Evolutionary conservation across 1,140 invertebrate genomes (phyloP).

Genomic region (Lerema accius): DNA sequence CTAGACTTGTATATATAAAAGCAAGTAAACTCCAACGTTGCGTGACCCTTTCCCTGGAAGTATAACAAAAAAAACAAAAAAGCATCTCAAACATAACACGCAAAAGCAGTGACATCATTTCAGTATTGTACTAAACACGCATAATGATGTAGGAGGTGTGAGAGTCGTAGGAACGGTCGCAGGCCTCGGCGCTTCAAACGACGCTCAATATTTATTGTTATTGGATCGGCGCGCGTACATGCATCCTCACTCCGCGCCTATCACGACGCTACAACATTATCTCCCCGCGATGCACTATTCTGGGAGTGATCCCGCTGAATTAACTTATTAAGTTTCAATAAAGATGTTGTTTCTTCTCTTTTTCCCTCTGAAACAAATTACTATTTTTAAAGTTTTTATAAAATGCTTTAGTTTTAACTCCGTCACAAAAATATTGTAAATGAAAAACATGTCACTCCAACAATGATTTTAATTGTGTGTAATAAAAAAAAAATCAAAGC

Average conservation of each 20-base stretch:
- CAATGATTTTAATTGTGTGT: too few species aligned
- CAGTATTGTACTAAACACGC: constrained; percentile 12
- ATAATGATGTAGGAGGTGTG: constrained; percentile 12
- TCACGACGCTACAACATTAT: constrained; percentile 79
- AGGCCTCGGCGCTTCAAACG: constrained; percentile 74
- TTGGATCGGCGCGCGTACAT: constrained; percentile 75
- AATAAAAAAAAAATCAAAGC: too few species aligned
- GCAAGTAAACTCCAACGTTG: too few species aligned
- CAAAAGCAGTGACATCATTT: constrained; percentile 17
- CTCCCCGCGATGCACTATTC: constrained; percentile 63
- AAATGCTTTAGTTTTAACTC: too few species aligned
- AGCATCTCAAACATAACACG: background rate
- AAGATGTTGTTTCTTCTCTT: background rate
- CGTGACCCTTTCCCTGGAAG: background rate
- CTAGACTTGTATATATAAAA: too few species aligned
- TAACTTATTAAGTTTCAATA: constrained; percentile 3
- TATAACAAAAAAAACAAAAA: background rate
- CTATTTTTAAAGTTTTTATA: too few species aligned
- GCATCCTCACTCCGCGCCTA: constrained; percentile 80
- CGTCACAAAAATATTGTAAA: too few species aligned
- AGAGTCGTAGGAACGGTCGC: constrained; percentile 38
- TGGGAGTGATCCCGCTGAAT: constrained; percentile 45
- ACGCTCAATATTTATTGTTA: constrained; percentile 80
- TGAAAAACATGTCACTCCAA: too few species aligned
- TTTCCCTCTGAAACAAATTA: too few species aligned